Evolutionary conservation across 2,888 invertebrate species (phyloP).

Genomic region (Drosophila kokeensis): DNA sequence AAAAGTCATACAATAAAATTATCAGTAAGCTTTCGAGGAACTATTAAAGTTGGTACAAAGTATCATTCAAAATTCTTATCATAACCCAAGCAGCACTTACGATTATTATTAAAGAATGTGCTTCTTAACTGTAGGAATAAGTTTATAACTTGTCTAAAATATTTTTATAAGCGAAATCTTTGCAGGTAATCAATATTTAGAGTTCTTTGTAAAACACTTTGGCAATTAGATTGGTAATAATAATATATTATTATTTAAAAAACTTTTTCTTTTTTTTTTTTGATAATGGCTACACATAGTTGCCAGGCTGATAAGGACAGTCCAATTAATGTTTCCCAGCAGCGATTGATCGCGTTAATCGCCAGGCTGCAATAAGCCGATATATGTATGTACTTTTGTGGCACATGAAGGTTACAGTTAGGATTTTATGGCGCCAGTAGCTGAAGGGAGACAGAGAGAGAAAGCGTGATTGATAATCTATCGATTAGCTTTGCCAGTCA

Average conservation of each 20-base stretch:
- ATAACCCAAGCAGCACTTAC: neutral
- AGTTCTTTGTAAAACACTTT: too few relatives aligned
- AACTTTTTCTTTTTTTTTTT: too few relatives aligned
- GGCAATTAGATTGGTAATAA: neutral
- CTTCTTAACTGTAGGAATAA: neutral
- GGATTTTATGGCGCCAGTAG: constrained; percentile 13
- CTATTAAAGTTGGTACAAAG: neutral
- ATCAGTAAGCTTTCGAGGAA: neutral
- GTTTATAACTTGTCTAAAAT: neutral
- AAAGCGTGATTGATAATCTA: constrained; percentile 32
- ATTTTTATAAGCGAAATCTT: neutral
- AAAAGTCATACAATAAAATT: neutral
- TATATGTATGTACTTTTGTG: neutral
- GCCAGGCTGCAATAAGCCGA: constrained; percentile 28
- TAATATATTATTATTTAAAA: too few relatives aligned
- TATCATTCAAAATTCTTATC: neutral
- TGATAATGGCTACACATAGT: neutral
- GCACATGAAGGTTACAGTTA: neutral
- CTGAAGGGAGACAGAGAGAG: neutral
- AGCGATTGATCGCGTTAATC: constrained; percentile 1
- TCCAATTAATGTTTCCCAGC: constrained; percentile 14
- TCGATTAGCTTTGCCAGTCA: constrained; percentile 32
- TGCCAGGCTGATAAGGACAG: constrained; percentile 48
- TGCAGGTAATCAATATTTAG: too few relatives aligned
- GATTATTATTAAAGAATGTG: neutral